These are phyloP conservation scores for Sinocyclocheilus maitianheensis DNA, from an alignment of 2,113 vertebrate genomes.

Conservation along the genomic window DNA sequence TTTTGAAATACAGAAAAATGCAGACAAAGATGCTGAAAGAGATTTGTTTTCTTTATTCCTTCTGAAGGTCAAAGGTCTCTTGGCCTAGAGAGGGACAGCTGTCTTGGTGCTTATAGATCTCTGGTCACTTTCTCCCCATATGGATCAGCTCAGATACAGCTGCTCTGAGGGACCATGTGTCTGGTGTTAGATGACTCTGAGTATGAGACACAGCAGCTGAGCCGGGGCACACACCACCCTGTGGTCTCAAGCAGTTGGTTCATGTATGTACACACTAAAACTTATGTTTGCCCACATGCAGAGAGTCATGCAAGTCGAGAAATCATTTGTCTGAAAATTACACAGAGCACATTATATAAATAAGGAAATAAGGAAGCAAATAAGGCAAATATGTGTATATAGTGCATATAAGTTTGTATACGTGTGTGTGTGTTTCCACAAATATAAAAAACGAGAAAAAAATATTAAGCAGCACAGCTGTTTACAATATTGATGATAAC, in stretches of 20 bases:
- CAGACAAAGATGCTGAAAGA: neutral
- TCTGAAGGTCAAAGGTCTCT: neutral
- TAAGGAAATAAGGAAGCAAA: neutral
- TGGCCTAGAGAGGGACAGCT: conserved; percentile 21
- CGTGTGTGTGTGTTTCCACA: no score
- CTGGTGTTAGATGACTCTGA: conserved; percentile 29
- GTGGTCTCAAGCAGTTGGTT: conserved; percentile 1
- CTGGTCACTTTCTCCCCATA: conserved; percentile 19
- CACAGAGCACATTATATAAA: neutral
- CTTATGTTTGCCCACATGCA: conserved; percentile 8
- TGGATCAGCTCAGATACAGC: conserved; percentile 21
- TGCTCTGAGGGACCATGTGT: conserved; percentile 38
- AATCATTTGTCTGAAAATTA: neutral
- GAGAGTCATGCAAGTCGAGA: neutral
- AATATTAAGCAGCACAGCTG: neutral
- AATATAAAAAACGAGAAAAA: neutral
- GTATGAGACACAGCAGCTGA: conserved; percentile 16
- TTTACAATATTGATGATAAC: neutral
- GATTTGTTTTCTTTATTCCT: neutral
- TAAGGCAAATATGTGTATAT: neutral
- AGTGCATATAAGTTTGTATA: no score
- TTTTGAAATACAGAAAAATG: neutral
- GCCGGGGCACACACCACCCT: neutral
- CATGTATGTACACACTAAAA: neutral
- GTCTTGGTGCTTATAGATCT: conserved; percentile 44